Evolutionary conservation across 2,113 vertebrate species (phyloP).

Genomic region (Pelecanus crispus): DNA sequence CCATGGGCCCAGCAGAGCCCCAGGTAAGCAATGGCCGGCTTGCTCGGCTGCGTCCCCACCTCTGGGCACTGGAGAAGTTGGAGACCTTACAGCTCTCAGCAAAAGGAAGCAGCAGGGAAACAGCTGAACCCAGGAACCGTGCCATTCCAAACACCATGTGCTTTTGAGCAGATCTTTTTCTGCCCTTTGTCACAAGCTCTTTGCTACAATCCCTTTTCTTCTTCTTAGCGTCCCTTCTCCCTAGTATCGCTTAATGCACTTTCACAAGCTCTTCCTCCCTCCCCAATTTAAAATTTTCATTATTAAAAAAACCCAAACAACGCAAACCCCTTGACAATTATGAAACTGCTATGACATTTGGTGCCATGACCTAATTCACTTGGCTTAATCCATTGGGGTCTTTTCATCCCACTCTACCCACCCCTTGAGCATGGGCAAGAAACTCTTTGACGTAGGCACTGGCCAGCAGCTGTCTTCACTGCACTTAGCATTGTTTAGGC

Average conservation of each 20-base stretch:
- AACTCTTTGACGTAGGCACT: not conserved
- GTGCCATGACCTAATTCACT: not conserved
- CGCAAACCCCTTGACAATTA: not conserved
- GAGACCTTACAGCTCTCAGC: not conserved
- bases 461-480: not conserved
- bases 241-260: not conserved
- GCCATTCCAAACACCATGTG: not conserved
- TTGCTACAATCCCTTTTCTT: not conserved
- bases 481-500: not conserved
- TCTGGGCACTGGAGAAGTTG: not conserved
- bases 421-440: not conserved
- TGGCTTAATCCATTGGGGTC: accelerated
- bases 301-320: not conserved
- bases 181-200: not conserved
- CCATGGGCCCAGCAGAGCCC: accelerated
- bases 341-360: not conserved
- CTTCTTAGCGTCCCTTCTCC: not conserved
- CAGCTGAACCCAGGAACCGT: not conserved
- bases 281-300: not conserved
- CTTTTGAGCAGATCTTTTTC: not conserved
- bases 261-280: not conserved
- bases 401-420: not conserved
- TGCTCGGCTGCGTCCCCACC: not conserved
- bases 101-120: not conserved
- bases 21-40: not conserved